Percentiles rank a stretch among this genome's conserved stretches.
Conservation (phyloP, 1,140 invertebrate genomes). For the Brachionus manjavacas region DNA sequence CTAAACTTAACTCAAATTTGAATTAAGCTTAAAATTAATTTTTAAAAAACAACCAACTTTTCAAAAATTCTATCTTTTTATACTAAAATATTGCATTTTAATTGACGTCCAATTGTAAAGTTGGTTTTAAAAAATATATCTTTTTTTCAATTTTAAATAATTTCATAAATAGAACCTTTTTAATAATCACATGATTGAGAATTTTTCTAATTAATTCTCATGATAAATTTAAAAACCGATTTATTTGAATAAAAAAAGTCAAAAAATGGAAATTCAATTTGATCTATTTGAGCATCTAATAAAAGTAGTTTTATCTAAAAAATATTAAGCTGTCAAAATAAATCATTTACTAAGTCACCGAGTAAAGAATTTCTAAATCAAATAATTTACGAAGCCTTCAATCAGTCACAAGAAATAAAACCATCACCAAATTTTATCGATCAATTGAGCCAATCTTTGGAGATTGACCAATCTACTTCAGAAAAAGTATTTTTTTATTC, state of each 20-base stretch:
- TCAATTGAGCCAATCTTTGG: not conserved
- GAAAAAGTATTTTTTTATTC: not conserved
- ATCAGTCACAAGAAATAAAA: not conserved
- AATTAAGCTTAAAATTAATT: too few species aligned
- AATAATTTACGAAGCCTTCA: not conserved
- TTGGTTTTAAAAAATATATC: too few species aligned
- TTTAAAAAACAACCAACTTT: too few species aligned
- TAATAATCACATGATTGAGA: not conserved
- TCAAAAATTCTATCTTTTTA: too few species aligned
- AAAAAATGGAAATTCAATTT: not conserved
- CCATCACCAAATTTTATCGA: not conserved
- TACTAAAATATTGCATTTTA: too few species aligned
- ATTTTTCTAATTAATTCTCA: not conserved
- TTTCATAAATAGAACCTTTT: too few species aligned
- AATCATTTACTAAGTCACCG: not conserved
- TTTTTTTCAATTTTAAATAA: too few species aligned
- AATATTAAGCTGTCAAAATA: too few species aligned
- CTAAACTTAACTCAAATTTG: too few species aligned
- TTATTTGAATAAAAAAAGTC: too few species aligned
- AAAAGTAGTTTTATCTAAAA: not conserved
- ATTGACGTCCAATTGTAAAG: too few species aligned
- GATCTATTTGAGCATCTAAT: not conserved
- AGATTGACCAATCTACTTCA: not conserved
- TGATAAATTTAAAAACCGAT: not conserved
- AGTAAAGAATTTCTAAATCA: slow-evolving; percentile 36